phyloP scores from a whole-genome alignment of 1,140 invertebrate species.

The Neoseiulus cucumeris region DNA sequence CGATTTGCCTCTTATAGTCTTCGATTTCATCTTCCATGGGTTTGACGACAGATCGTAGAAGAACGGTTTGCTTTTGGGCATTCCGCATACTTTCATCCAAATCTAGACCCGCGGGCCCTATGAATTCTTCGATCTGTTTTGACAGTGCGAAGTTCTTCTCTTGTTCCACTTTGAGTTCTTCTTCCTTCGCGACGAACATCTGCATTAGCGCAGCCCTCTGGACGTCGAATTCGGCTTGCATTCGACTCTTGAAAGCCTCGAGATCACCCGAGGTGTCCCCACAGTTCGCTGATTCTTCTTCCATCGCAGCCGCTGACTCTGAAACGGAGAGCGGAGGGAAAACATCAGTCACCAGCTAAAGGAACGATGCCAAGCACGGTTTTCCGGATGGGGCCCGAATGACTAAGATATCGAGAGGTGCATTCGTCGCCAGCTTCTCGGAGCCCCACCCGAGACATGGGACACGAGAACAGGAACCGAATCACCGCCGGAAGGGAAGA shows the following conservation, averaged over 20 bases:
- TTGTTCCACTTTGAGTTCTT: neutral
- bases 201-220: conserved; percentile 2
- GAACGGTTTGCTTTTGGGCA: conserved; percentile 1
- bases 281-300: neutral
- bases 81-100: conserved; percentile 2
- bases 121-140: conserved; percentile 9
- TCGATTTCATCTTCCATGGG: conserved; percentile 7
- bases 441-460: no score
- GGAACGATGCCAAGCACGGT: no score
- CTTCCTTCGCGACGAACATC: conserved; percentile 8
- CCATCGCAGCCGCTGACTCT: no score
- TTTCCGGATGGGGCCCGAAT: no score
- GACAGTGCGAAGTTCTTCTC: neutral
- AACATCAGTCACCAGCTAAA: no score
- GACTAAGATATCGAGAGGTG: no score
- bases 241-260: neutral
- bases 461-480: no score
- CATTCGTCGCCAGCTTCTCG: no score
- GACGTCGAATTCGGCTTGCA: neutral
- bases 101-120: neutral
- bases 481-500: no score
- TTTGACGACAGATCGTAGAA: conserved; percentile 1
- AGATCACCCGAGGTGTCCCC: neutral
- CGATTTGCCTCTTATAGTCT: neutral
- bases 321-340: no score